A percentile compares a stretch with the other conserved stretches of the same genome.
Evolutionary conservation across 2,797 vertebrate species (phyloP).

Genomic region (Champsocephalus gunnari): DNA sequence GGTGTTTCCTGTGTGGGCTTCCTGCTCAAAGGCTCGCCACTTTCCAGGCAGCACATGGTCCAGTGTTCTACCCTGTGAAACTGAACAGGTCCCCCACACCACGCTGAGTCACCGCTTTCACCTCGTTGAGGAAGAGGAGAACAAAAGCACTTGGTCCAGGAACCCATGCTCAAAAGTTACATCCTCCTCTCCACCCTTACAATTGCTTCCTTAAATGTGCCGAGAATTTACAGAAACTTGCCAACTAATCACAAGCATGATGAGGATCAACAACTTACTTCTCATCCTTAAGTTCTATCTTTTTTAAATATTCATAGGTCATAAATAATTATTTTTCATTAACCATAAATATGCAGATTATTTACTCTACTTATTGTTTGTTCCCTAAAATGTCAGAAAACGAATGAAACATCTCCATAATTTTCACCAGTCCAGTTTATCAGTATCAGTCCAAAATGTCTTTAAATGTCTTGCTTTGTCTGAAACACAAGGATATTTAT

Average conservation of each 20-base stretch:
- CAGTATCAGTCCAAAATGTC: too few relatives aligned
- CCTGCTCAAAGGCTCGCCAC: constrained; percentile 71
- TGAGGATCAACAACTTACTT: constrained; percentile 2
- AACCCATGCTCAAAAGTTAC: constrained; percentile 67
- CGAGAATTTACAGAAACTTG: constrained; percentile 40
- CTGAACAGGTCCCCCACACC: constrained; percentile 76
- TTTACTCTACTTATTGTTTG: too few relatives aligned
- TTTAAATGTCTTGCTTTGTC: too few relatives aligned
- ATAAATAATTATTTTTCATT: too few relatives aligned
- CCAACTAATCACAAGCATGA: constrained; percentile 55
- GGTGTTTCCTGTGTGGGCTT: constrained; percentile 81
- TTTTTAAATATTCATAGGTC: too few relatives aligned
- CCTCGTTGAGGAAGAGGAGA: constrained; percentile 59
- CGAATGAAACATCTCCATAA: too few relatives aligned
- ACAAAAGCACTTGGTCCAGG: constrained; percentile 71
- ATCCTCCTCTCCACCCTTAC: constrained; percentile 58
- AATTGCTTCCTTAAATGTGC: constrained; percentile 68
- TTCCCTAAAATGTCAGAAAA: too few relatives aligned
- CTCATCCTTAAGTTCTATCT: too few relatives aligned
- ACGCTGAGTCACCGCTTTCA: constrained; percentile 70
- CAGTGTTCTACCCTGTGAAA: constrained; percentile 69
- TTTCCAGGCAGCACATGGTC: constrained; percentile 67
- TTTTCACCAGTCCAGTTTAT: too few relatives aligned
- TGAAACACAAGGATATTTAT: too few relatives aligned
- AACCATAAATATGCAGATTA: too few relatives aligned